Evolutionary conservation across 1,140 invertebrate species (phyloP), one percentile per base, ranked within the genome.

Genomic region (Drosophila santomea): DNA sequence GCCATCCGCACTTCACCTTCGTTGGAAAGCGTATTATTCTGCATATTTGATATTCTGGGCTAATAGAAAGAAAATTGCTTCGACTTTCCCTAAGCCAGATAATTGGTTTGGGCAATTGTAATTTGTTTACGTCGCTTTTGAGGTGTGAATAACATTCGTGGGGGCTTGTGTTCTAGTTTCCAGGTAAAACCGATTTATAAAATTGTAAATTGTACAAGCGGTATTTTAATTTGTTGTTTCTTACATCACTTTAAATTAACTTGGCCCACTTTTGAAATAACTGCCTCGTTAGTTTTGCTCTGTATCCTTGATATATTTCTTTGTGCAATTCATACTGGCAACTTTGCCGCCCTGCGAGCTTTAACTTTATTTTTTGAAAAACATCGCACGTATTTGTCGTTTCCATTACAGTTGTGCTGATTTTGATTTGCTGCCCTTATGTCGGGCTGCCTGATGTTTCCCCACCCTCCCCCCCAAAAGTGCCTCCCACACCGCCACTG

Each of bases 331-430:
- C 1, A 2, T 2, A 23, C 32, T 4, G 12, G 17, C 28, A 23
- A 25, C 25, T 15, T 7, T 5, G 0, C n/a, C 23, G n/a, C 23
- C 10, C 38, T 12, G 8, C 44, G 36, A 14, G 32, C 11, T 43
- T 78, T 52, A 51, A 47, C 43, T 17, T 64, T 20, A 51, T 47
- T 74, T 74, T 74, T 71, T 57, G 44, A 54, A 72, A 77, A 85
- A 78, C 81, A 80, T 74, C 58, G 77, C 84, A 89, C 84, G 84
- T 89, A 89, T 80, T 89, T 89, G 84, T 75, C 84, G 84, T 89
- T 89, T 89, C 84, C 80, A 89, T 89, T 89, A 89, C 84, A 89
- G 85, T 89, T 89, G 84, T 84, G 77, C 80, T 89, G 84, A 89
- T 84, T 89, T 89, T 89, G 84, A 89, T 84, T 89, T 89, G 84